Evolutionary conservation across 2,113 vertebrate genomes (phyloP).

Genomic region (Sphaerodactylus townsendi): DNA sequence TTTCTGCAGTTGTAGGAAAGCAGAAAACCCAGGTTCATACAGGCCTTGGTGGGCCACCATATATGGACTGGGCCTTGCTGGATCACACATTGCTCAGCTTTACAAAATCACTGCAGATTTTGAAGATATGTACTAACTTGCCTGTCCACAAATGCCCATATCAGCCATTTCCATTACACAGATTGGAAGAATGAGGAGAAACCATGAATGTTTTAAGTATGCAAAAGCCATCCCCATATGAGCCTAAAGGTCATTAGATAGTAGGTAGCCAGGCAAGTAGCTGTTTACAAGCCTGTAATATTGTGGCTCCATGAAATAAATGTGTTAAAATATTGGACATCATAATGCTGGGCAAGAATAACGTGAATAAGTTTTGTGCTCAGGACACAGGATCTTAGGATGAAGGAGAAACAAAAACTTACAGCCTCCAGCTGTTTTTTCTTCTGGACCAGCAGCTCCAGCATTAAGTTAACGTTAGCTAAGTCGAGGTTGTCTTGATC

Average conservation of each 20-base stretch:
- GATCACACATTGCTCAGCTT: neutral
- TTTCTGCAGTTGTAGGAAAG: neutral
- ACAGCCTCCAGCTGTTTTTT: conserved; percentile 98
- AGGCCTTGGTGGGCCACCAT: neutral
- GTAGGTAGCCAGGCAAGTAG: neutral
- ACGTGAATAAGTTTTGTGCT: neutral
- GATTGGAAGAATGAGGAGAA: too few species aligned
- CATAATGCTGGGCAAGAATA: neutral
- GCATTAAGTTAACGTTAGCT: conserved; percentile 96
- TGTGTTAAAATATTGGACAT: neutral
- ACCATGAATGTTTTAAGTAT: too few species aligned
- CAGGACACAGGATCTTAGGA: neutral
- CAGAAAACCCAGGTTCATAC: neutral
- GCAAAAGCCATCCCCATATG: too few species aligned
- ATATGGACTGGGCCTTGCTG: neutral
- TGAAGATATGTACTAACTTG: too few species aligned
- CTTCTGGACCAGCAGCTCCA: conserved; percentile 95
- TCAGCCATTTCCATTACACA: neutral
- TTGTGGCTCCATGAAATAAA: neutral
- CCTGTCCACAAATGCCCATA: neutral
- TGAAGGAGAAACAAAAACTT: too few species aligned
- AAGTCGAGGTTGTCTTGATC: conserved; percentile 98
- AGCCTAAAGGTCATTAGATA: neutral
- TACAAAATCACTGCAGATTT: neutral
- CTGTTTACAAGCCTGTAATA: neutral